Percentiles rank a stretch among this genome's conserved stretches.
These are phyloP conservation scores for Nasonia giraulti DNA, from an alignment of 1,140 invertebrate genomes.

Conservation along the genomic window DNA sequence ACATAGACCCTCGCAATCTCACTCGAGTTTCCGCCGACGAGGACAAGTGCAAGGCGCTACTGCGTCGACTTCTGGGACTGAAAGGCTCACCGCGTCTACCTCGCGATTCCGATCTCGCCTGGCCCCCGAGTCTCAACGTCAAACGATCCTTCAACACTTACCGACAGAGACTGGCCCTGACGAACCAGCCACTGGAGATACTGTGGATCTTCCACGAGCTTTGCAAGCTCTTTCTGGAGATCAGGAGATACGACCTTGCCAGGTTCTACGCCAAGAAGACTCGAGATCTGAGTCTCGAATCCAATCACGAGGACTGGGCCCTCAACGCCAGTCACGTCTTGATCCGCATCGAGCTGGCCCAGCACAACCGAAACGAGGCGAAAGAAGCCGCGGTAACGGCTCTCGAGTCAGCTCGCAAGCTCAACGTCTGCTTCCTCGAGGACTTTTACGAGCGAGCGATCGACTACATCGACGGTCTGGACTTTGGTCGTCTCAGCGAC, in stretches of 20 bases:
- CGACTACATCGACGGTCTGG: conserved; percentile 55
- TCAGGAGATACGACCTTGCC: conserved; percentile 60
- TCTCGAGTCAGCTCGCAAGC: conserved; percentile 55
- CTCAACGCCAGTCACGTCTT: conserved; percentile 63
- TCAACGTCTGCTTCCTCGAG: conserved; percentile 58
- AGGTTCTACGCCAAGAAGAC: conserved; percentile 65
- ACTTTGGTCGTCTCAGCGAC: conserved; percentile 54
- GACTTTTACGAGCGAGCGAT: conserved; percentile 63
- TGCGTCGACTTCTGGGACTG: conserved; percentile 64
- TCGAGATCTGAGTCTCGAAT: conserved; percentile 51
- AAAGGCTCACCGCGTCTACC: conserved; percentile 55
- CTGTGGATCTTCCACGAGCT: conserved; percentile 67
- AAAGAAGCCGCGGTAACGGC: conserved; percentile 59
- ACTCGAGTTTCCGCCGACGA: conserved; percentile 49
- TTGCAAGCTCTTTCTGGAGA: conserved; percentile 60
- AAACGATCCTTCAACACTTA: conserved; percentile 56
- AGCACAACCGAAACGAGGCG: conserved; percentile 65
- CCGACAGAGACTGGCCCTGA: conserved; percentile 60
- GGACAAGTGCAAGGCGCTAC: conserved; percentile 44
- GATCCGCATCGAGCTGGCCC: conserved; percentile 62
- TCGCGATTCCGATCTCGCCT: conserved; percentile 62
- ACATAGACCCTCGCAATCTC: conserved; percentile 64
- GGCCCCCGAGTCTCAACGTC: conserved; percentile 53
- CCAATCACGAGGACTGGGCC: conserved; percentile 56
- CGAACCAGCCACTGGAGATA: conserved; percentile 60